These are phyloP conservation scores for Spialia ferax DNA, from an alignment of 2,888 invertebrate genomes.

Conservation along the genomic window DNA sequence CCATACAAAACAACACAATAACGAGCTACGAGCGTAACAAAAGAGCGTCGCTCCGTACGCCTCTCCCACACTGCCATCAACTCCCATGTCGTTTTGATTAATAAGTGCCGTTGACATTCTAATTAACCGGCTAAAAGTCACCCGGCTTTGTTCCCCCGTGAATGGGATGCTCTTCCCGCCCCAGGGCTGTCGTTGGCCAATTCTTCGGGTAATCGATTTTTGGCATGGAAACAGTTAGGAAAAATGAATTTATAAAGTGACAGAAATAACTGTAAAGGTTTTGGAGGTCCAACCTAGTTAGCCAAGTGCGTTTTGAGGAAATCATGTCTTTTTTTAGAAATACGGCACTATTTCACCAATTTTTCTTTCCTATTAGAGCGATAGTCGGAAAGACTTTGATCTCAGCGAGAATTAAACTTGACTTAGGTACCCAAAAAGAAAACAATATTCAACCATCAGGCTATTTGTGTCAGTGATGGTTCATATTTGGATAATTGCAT, in stretches of 20 bases:
- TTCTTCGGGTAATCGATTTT: constrained; percentile 4
- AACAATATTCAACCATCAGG: not conserved
- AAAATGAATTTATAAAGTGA: too few species aligned
- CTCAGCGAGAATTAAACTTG: not conserved
- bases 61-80: constrained; percentile 47
- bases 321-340: not conserved
- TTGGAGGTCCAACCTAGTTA: not conserved
- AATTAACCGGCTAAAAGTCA: constrained; percentile 82
- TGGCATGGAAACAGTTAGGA: too few species aligned
- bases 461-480: not conserved
- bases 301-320: not conserved
- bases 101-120: constrained; percentile 83
- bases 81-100: constrained; percentile 69
- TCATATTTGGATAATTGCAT: constrained; percentile 12
- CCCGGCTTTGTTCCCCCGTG: constrained; percentile 65
- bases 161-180: constrained; percentile 57
- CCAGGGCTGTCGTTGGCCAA: not conserved
- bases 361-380: not conserved
- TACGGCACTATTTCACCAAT: not conserved
- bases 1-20: constrained; percentile 31
- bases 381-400: too few species aligned
- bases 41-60: constrained; percentile 43
- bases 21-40: constrained; percentile 23
- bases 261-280: too few species aligned
- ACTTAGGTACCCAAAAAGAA: not conserved